Conservation (phyloP, 2,888 invertebrate species). For the Asteroscopus sphinx region DNA sequence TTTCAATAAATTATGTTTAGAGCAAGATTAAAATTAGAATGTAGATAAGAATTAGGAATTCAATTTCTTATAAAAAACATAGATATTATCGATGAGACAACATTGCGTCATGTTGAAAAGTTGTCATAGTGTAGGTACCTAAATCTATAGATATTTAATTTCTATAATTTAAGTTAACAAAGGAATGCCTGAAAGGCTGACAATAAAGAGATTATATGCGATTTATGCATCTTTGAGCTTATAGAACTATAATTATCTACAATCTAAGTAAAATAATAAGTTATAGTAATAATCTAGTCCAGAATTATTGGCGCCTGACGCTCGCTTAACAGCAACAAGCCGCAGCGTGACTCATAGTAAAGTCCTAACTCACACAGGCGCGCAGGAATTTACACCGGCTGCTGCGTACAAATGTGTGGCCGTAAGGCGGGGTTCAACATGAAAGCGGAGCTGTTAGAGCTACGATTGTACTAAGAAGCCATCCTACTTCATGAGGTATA, state of each 20-base stretch:
- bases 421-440: conserved; percentile 28
- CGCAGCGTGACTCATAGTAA: conserved; percentile 83
- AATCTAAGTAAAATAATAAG: neutral
- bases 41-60: neutral
- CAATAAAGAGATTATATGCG: no score
- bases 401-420: conserved; percentile 37
- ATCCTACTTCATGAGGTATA: no score
- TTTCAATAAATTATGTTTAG: neutral
- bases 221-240: no score
- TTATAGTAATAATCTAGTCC: neutral
- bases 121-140: no score
- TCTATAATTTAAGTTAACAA: no score
- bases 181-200: no score
- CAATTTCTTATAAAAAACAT: no score
- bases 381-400: conserved; percentile 38
- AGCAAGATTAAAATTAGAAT: neutral
- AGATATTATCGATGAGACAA: no score
- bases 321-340: conserved; percentile 60
- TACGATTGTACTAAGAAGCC: neutral
- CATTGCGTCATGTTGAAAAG: no score
- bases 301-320: conserved; percentile 63
- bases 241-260: no score
- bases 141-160: no score
- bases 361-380: conserved; percentile 77
- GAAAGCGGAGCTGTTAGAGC: conserved; percentile 12